Evolutionary conservation across 64 coral and sea anemone species (phyloP).

Genomic region (Cladopsammia gracilis): DNA sequence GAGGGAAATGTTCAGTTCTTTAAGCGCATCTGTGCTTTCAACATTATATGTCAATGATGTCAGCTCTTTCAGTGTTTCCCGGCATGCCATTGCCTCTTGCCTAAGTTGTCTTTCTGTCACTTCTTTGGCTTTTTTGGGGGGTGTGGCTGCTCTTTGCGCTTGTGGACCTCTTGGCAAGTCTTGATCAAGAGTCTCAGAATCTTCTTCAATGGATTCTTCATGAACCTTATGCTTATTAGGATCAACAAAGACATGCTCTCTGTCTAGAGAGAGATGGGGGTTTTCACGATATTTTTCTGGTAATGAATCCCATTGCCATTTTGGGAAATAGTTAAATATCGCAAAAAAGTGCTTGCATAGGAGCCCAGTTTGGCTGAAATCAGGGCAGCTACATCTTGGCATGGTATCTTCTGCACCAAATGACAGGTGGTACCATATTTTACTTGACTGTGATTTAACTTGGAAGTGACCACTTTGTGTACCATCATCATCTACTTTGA

Average conservation of each 20-base stretch:
- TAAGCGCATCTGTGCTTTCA: slow-evolving; percentile 36
- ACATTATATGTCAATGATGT: slow-evolving; percentile 61
- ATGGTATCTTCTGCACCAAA: slow-evolving; percentile 67
- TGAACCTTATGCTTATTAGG: neutral
- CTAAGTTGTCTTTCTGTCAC: slow-evolving; percentile 26
- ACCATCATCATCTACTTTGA: slow-evolving; percentile 27
- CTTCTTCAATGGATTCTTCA: neutral
- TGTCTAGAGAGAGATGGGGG: slow-evolving; percentile 75
- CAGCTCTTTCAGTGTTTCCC: slow-evolving; percentile 72
- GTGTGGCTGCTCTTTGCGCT: neutral
- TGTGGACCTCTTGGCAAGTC: slow-evolving; percentile 28
- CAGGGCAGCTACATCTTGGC: slow-evolving; percentile 68
- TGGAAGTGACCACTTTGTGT: slow-evolving; percentile 54
- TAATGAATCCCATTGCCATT: slow-evolving; percentile 84
- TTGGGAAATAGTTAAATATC: slow-evolving; percentile 62
- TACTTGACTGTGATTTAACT: slow-evolving; percentile 41
- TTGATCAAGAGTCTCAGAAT: slow-evolving; percentile 1
- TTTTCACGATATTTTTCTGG: slow-evolving; percentile 63
- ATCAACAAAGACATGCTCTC: slow-evolving; percentile 50
- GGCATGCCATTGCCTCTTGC: slow-evolving; percentile 58
- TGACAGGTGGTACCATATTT: slow-evolving; percentile 51
- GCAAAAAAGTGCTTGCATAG: slow-evolving; percentile 77
- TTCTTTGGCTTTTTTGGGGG: slow-evolving; percentile 35
- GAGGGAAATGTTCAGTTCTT: slow-evolving; percentile 69
- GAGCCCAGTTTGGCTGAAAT: slow-evolving; percentile 62